Conservation (phyloP, 2,888 invertebrate genomes). For the Protodeltote pygarga region DNA sequence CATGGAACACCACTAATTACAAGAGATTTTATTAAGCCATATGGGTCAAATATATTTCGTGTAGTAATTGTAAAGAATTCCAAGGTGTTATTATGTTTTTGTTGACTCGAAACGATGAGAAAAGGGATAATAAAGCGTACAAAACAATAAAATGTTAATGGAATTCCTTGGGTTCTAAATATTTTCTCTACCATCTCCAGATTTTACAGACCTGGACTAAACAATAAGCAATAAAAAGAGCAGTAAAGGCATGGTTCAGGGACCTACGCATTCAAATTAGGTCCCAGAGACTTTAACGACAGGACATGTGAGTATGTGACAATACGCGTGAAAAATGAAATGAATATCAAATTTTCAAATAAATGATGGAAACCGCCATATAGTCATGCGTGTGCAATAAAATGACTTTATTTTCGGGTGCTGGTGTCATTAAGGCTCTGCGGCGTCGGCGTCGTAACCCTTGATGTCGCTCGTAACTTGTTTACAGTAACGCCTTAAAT, state of each 20-base stretch:
- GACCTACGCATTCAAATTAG: neutral
- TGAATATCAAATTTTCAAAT: slow-evolving; percentile 55
- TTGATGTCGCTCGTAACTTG: slow-evolving; percentile 81
- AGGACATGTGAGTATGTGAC: slow-evolving; percentile 1
- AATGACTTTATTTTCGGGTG: slow-evolving; percentile 77
- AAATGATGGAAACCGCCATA: slow-evolving; percentile 62
- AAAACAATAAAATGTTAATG: too few relatives aligned
- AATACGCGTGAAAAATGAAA: slow-evolving; percentile 30
- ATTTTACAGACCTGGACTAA: too few relatives aligned
- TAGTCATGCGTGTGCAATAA: slow-evolving; percentile 72
- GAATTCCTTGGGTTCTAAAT: too few relatives aligned
- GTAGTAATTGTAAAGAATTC: slow-evolving; percentile 25
- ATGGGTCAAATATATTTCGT: slow-evolving; percentile 29
- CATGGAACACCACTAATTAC: slow-evolving; percentile 76
- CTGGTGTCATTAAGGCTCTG: slow-evolving; percentile 76
- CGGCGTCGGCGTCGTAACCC: slow-evolving; percentile 75
- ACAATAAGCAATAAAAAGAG: too few relatives aligned
- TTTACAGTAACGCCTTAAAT: slow-evolving; percentile 81
- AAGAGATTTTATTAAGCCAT: slow-evolving; percentile 41
- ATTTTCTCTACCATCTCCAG: too few relatives aligned
- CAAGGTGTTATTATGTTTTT: slow-evolving; percentile 1
- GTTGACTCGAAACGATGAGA: slow-evolving; percentile 20
- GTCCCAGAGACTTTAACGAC: neutral
- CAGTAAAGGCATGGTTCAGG: too few relatives aligned
- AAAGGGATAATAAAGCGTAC: too few relatives aligned